A percentile compares a stretch with the other conserved stretches of the same genome.
These are phyloP conservation scores for Drosophila orosa DNA, from an alignment of 1,140 invertebrate species.

Conservation along the genomic window DNA sequence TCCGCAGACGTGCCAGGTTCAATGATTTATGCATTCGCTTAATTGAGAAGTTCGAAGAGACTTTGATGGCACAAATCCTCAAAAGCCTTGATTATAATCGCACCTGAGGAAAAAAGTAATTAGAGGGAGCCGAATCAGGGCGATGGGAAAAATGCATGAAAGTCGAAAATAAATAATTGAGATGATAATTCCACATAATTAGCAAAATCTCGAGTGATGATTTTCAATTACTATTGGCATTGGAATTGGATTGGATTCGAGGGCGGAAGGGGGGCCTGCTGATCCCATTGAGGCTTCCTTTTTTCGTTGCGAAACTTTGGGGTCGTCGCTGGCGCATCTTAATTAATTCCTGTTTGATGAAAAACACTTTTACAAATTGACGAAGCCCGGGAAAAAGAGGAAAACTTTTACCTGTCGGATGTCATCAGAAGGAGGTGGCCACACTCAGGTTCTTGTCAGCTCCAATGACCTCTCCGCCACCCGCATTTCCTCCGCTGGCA, in stretches of 20 bases:
- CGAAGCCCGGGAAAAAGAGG: constrained; percentile 53
- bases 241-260: constrained; percentile 34
- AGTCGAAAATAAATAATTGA: constrained; percentile 82
- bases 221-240: constrained; percentile 77
- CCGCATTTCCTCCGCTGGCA: constrained; percentile 27
- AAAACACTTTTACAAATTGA: constrained; percentile 82
- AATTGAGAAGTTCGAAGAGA: constrained; percentile 82
- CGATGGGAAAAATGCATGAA: constrained; percentile 63
- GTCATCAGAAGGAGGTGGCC: constrained; percentile 23
- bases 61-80: constrained; percentile 77
- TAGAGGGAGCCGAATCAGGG: constrained; percentile 43
- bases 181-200: constrained; percentile 82
- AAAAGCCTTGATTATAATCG: constrained; percentile 80
- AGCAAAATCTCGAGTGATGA: constrained; percentile 81
- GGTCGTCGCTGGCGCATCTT: constrained; percentile 58
- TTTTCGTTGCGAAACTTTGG: constrained; percentile 53
- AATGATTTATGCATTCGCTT: constrained; percentile 84
- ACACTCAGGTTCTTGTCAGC: constrained; percentile 35
- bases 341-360: constrained; percentile 82
- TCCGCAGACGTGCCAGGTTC: constrained; percentile 69
- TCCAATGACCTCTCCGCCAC: constrained; percentile 40
- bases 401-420: constrained; percentile 75
- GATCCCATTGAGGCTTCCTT: constrained; percentile 27
- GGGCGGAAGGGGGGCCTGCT: constrained; percentile 6
- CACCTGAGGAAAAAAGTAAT: constrained; percentile 76